Evolutionary conservation across 2,113 vertebrate species (phyloP), one percentile per base, ranked within the genome.

Genomic region (Thamnophis sirtalis): DNA sequence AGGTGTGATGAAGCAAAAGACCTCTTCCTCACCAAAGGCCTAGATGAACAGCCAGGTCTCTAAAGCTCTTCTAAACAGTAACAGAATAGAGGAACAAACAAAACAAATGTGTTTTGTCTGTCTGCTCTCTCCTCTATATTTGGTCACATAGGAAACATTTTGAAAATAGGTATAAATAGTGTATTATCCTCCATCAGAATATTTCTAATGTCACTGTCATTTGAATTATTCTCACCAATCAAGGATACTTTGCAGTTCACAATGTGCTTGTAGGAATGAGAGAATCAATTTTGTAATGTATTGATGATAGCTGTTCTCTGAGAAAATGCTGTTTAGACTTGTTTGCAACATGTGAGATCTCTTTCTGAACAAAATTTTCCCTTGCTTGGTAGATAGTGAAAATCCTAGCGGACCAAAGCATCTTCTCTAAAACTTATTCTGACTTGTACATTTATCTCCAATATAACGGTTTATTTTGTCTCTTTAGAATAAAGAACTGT

Each of bases 401-500:
- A 73, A 49, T 92, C 86, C 93, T 95, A 92, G 91, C 94, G 94
- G 84, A 92, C 53, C 43, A 92, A 91, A 63, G 51, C 92, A 89
- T 9, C 0, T 88, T 84, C 88, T 94, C 87, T 89, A 53, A 33
- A 89, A 93, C 95, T 89, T 94, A 93, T 94, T 85, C 51, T 33
- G 48, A n/a, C 92, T 93, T 89, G 49, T 5, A 8, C 53, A 91
- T 15, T 3, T 56, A 68, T 93, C 89, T 84, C 33, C 2, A 85
- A 93, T 96, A 88, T 55, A 92, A 85, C 86, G 92, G 94, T 95
- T 63, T 0, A 1, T 24, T 93, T 2, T 90, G 90, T 93, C 95
- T 94, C 73, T 28, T 96, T 95, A 80, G 92, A 89, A 21, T 91
- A 89, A 92, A 93, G 28, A 92, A 92, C 56, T 60, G n/a, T 85